Base-by-base conservation (phyloP, 2,888 invertebrate genomes). In the Deilephila porcellus region DNA sequence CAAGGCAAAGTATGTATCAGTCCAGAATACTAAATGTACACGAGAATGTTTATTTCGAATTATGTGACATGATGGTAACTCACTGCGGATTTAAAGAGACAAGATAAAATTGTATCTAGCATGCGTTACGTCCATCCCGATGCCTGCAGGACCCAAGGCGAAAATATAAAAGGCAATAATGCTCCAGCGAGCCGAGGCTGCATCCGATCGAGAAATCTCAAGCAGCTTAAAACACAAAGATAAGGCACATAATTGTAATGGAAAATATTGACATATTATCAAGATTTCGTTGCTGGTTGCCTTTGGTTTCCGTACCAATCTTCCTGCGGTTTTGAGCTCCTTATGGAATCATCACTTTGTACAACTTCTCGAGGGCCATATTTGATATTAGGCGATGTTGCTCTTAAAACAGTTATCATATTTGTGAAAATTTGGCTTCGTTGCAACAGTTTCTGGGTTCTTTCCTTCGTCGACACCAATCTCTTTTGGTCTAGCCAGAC, bases 401-500 rank as follows among this genome's bases (percentile, higher is more conserved):
- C 77, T 59, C 92, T 82, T 3, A 94, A 77, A 0, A 84, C 81
- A 2, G 81, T 83, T 72, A 94, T 85, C 45, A 92, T 78, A 5
- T 76, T 78, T 72, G 80, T 86, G 72, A 86, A 86, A 52, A 89
- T 84, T 19, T 84, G 80, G 71, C 88, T 89, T 73, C 81, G 86
- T 70, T 83, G 85, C 60, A 90, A 74, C 74, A 90, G 89, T 60
- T 91, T 90, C 74, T 90, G 88, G 0, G 88, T 86, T 71, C 89
- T 84, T 64, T 91, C 90, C 73, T 91, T 84, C 3, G 86, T 86
- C 7, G 88, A 87, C 73, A 88, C 82, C 74, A 93, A 73, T 71
- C 84, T 88, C 7, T 81, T 82, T 75, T 91, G 91, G 76, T 92
- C 85, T 71, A 82, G 74, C 62, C 92, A 88, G 0, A 93, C 88